A percentile compares a stretch with the other conserved stretches of the same genome.
These are phyloP conservation scores for Orchesellides sinensis DNA, from an alignment of 2,888 invertebrate species.

Conservation along the genomic window DNA sequence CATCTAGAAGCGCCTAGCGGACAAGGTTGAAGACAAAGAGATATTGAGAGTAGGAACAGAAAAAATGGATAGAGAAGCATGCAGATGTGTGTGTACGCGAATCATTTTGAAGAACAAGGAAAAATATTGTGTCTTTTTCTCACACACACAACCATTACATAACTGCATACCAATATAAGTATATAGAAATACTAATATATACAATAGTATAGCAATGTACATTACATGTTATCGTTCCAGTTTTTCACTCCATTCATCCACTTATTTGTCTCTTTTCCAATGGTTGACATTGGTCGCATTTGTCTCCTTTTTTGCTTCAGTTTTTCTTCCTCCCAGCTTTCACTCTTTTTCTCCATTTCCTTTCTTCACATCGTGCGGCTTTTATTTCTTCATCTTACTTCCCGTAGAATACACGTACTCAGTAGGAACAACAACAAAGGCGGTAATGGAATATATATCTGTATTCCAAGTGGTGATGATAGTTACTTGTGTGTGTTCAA, in stretches of 20 bases:
- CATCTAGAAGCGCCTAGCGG: no score
- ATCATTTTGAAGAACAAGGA: no score
- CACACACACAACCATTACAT: no score
- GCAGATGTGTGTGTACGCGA: no score
- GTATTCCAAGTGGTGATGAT: background rate
- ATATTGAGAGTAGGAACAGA: no score
- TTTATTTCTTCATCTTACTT: no score
- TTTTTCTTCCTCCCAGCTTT: background rate
- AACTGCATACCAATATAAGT: no score
- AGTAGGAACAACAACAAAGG: background rate
- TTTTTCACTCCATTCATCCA: slow-evolving; percentile 24
- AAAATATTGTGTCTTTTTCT: no score
- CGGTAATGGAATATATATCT: no score
- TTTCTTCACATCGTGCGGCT: no score
- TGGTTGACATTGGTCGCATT: slow-evolving; percentile 40
- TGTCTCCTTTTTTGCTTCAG: slow-evolving; percentile 11
- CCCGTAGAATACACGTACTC: no score
- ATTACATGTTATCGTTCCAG: background rate
- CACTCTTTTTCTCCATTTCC: slow-evolving; percentile 2
- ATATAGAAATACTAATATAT: no score
- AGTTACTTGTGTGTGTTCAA: background rate
- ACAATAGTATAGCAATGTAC: background rate
- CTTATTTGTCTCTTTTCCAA: slow-evolving; percentile 44
- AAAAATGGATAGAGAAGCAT: background rate
- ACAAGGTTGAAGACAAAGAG: background rate